Conservation (phyloP, 1,140 invertebrate species). For the Pseudoatta argentina region DNA sequence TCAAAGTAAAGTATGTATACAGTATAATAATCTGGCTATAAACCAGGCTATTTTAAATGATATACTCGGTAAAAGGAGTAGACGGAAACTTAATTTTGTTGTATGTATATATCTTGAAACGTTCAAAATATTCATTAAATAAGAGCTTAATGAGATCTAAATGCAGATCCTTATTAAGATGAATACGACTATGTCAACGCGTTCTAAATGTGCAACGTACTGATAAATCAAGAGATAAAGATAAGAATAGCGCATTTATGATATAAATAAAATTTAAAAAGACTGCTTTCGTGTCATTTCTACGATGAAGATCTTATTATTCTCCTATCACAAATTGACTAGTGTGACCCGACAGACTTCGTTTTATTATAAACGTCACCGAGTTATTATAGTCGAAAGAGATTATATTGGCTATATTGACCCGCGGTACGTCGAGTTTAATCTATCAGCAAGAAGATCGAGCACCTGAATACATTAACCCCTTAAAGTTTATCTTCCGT, state of each 20-base stretch:
- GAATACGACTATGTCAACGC: neutral
- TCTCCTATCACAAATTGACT: conserved; percentile 4
- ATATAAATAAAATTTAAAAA: conserved; percentile 38
- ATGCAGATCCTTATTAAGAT: neutral
- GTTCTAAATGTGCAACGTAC: neutral
- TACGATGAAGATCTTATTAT: conserved; percentile 23
- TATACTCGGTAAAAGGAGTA: neutral
- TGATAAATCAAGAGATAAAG: conserved; percentile 25
- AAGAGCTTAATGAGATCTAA: neutral
- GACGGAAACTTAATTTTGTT: conserved; percentile 16
- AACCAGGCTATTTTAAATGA: neutral
- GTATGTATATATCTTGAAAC: neutral
- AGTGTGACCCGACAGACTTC: conserved; percentile 25
- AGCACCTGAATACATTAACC: conserved; percentile 45
- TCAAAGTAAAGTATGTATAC: conserved; percentile 10
- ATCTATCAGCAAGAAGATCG: conserved; percentile 57
- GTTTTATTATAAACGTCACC: conserved; percentile 37
- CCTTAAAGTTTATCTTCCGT: neutral
- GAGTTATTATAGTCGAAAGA: conserved; percentile 45
- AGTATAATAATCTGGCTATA: neutral
- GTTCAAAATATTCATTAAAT: neutral
- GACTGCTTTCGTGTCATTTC: neutral
- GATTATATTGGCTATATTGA: conserved; percentile 45
- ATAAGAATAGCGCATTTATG: neutral
- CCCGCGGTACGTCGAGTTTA: conserved; percentile 33